Evolutionary conservation across 2,113 vertebrate genomes (phyloP).

Genomic region (Muntiacus muntjak): DNA sequence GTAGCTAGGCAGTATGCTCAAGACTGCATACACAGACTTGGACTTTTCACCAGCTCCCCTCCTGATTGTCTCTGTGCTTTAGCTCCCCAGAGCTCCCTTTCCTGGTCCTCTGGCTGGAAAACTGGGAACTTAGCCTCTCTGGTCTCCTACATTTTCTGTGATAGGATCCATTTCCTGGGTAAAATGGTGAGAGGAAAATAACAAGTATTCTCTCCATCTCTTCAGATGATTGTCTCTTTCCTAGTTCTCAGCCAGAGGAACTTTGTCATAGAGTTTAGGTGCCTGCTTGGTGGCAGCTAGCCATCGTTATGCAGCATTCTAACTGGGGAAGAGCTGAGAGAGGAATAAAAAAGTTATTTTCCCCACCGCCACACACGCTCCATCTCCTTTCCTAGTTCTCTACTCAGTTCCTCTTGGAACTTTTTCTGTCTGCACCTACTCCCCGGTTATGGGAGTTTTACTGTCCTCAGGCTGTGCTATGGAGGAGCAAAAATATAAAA

Average conservation of each 20-base stretch:
- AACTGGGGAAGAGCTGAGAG: not conserved
- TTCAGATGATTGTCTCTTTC: not conserved
- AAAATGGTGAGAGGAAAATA: not conserved
- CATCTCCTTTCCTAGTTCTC: not conserved
- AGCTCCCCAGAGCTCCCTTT: not conserved
- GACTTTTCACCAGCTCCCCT: not conserved
- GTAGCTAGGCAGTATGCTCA: not conserved
- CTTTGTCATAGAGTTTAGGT: not conserved
- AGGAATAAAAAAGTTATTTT: not conserved
- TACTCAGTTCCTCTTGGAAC: not conserved
- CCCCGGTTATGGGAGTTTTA: not conserved
- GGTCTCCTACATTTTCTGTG: not conserved
- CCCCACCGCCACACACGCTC: not conserved
- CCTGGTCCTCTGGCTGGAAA: not conserved
- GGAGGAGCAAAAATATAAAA: not conserved
- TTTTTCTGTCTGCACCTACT: not conserved
- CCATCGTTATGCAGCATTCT: not conserved
- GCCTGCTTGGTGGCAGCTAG: not conserved
- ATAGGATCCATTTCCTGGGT: not conserved
- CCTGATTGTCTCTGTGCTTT: not conserved
- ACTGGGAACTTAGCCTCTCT: not conserved
- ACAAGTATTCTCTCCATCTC: not conserved
- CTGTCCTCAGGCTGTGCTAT: not conserved
- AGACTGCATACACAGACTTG: not conserved
- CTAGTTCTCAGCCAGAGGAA: not conserved